phyloP scores from a whole-genome alignment of 2,797 vertebrate species.

The Oryzias dopingdopingensis region DNA sequence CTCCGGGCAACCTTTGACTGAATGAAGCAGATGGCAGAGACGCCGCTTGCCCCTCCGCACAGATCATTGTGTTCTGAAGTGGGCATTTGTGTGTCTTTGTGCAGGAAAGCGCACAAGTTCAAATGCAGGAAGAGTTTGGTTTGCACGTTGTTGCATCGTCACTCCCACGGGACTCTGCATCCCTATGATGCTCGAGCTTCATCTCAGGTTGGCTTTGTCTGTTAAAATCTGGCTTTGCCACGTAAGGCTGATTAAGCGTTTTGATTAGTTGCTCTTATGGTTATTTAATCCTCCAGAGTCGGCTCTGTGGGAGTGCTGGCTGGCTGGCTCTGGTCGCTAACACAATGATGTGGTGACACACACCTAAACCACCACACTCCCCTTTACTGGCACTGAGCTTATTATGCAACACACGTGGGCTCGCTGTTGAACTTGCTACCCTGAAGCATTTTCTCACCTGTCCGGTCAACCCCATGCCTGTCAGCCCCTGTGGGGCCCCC shows the following conservation, averaged over 20 bases:
- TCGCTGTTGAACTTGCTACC: slow-evolving; percentile 34
- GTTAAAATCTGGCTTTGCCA: background rate
- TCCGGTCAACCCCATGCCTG: slow-evolving; percentile 47
- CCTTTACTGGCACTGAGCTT: slow-evolving; percentile 16
- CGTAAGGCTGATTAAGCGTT: too few species aligned
- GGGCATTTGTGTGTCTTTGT: slow-evolving; percentile 1
- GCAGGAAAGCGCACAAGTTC: background rate
- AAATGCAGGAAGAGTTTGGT: slow-evolving; percentile 1
- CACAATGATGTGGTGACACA: slow-evolving; percentile 13
- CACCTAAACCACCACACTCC: slow-evolving; percentile 14
- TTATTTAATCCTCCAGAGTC: background rate
- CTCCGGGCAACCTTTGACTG: slow-evolving; percentile 54
- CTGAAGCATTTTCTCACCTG: slow-evolving; percentile 28
- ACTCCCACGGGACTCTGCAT: slow-evolving; percentile 17
- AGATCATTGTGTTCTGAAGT: slow-evolving; percentile 35
- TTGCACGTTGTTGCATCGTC: background rate
- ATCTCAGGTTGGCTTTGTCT: background rate
- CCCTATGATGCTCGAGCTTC: background rate
- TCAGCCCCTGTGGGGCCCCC: slow-evolving; percentile 28
- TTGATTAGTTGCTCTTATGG: background rate
- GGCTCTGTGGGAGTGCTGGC: background rate
- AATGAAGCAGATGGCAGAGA: slow-evolving; percentile 69
- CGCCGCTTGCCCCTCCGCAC: slow-evolving; percentile 41
- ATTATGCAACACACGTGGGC: slow-evolving; percentile 30
- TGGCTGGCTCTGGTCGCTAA: slow-evolving; percentile 3